Conservation (phyloP, 2,888 invertebrate genomes). For the Trichopoda pennipes region DNA sequence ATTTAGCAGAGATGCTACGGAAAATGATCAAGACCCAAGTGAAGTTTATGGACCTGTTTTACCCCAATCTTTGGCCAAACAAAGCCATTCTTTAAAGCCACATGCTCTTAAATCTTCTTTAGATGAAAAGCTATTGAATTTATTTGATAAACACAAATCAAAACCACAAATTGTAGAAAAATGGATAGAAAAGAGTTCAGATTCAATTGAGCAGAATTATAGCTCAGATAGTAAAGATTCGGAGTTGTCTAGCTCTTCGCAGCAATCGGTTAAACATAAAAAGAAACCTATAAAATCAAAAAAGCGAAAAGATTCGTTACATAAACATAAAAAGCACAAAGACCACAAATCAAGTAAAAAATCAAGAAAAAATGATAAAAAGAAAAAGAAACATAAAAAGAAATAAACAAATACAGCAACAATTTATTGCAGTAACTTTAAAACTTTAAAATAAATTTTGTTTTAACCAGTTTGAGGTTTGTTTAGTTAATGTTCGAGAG, state of each 20-base stretch:
- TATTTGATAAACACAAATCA: slow-evolving; percentile 59
- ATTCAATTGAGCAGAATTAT: slow-evolving; percentile 23
- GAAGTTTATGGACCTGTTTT: slow-evolving; percentile 55
- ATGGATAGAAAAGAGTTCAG: slow-evolving; percentile 55
- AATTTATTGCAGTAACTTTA: neutral
- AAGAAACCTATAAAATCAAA: slow-evolving; percentile 64
- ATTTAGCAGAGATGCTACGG: slow-evolving; percentile 26
- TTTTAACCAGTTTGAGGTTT: slow-evolving; percentile 1
- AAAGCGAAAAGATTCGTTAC: slow-evolving; percentile 57
- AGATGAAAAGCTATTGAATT: slow-evolving; percentile 52
- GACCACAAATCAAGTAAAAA: slow-evolving; percentile 58
- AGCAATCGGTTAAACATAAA: slow-evolving; percentile 22
- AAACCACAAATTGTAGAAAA: slow-evolving; percentile 37
- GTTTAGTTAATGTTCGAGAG: neutral
- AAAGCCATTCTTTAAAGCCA: neutral
- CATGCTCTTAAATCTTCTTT: slow-evolving; percentile 16
- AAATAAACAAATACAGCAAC: slow-evolving; percentile 62
- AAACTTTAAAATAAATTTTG: neutral
- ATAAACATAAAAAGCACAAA: slow-evolving; percentile 62
- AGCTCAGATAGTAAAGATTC: slow-evolving; percentile 23
- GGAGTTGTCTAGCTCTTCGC: neutral
- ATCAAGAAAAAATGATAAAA: slow-evolving; percentile 55
- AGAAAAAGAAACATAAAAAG: slow-evolving; percentile 66
- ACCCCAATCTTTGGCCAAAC: neutral
- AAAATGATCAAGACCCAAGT: neutral